phyloP scores from a whole-genome alignment of 2,888 invertebrate species.

The Acrobasis suavella region DNA sequence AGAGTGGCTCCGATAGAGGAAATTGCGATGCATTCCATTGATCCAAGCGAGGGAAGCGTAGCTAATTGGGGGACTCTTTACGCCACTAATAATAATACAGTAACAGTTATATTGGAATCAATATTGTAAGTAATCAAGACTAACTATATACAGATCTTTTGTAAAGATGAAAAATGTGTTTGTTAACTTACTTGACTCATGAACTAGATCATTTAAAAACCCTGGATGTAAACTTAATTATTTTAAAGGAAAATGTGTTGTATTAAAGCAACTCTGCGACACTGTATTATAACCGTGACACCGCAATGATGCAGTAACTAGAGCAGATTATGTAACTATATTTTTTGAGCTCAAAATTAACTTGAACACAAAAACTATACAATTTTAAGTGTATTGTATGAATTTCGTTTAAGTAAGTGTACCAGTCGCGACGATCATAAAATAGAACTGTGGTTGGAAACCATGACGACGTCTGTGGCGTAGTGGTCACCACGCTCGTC shows the following conservation, averaged over 20 bases:
- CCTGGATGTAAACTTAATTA: too few relatives aligned
- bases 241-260: too few relatives aligned
- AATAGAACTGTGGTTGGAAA: too few relatives aligned
- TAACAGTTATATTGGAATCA: not conserved
- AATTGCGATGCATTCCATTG: conserved; percentile 16
- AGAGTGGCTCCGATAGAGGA: conserved; percentile 12
- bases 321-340: not conserved
- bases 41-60: conserved; percentile 9
- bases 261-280: not conserved
- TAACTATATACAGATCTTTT: too few relatives aligned
- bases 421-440: too few relatives aligned
- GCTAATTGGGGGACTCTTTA: conserved; percentile 11
- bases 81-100: not conserved
- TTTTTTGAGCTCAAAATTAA: not conserved
- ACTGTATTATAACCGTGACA: not conserved
- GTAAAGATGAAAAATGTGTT: too few relatives aligned
- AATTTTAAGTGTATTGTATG: not conserved
- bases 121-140: too few relatives aligned
- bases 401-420: too few relatives aligned
- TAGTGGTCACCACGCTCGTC: too few relatives aligned
- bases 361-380: not conserved
- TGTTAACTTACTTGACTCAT: too few relatives aligned
- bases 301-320: not conserved
- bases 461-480: too few relatives aligned
- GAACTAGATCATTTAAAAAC: too few relatives aligned